Conservation (phyloP, 2,888 invertebrate species). For the Hemaris fuciformis region DNA sequence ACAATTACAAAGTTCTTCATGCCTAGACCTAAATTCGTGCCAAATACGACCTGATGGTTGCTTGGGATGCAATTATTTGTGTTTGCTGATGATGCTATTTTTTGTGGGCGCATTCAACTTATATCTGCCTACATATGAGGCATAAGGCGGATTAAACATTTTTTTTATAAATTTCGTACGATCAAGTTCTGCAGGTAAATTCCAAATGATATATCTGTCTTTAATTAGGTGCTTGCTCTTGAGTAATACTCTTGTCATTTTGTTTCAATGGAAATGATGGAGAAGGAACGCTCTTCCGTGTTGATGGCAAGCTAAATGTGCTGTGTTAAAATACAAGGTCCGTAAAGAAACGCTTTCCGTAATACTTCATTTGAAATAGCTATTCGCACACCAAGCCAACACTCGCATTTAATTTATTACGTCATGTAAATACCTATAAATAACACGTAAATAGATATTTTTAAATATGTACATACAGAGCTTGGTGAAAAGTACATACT, state of each 20-base stretch:
- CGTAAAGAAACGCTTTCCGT: not conserved
- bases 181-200: not conserved
- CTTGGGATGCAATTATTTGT: too few species aligned
- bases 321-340: not conserved
- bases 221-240: slow-evolving; percentile 1
- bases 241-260: slow-evolving; percentile 7
- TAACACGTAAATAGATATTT: slow-evolving; percentile 31
- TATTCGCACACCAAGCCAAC: slow-evolving; percentile 33
- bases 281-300: slow-evolving; percentile 1
- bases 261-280: slow-evolving; percentile 1
- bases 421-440: slow-evolving; percentile 45
- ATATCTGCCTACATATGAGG: too few species aligned
- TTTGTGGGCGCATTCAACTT: too few species aligned
- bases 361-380: not conserved
- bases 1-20: too few species aligned
- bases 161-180: too few species aligned
- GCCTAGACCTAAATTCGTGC: too few species aligned
- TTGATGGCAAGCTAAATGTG: not conserved
- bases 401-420: slow-evolving; percentile 54
- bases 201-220: not conserved
- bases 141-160: too few species aligned
- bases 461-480: slow-evolving; percentile 55
- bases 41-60: too few species aligned
- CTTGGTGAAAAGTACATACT: slow-evolving; percentile 59
- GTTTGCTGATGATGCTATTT: too few species aligned